Conservation (phyloP, 2,888 invertebrate genomes). For the Bugula neritina region DNA sequence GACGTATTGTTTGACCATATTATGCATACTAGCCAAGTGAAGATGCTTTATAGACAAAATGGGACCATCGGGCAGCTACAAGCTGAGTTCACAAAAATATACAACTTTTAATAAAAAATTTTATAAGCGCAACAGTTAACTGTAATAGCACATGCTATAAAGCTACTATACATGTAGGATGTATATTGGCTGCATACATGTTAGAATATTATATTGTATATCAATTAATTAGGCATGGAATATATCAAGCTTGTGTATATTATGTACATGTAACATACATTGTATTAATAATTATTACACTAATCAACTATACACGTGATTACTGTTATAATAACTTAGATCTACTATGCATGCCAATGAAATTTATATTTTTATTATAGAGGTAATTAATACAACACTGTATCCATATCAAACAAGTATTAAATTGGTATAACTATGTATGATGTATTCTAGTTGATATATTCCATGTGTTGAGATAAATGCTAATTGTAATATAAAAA, state of each 20-base stretch:
- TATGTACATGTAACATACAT: background rate
- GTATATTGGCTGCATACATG: too few relatives aligned
- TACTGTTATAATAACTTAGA: background rate
- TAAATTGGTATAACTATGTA: background rate
- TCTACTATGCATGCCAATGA: background rate
- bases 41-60: too few relatives aligned
- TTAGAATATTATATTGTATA: background rate
- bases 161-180: too few relatives aligned
- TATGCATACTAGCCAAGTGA: too few relatives aligned
- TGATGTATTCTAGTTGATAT: background rate
- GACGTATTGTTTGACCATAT: too few relatives aligned
- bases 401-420: background rate
- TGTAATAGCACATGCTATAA: too few relatives aligned
- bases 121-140: too few relatives aligned
- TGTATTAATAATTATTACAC: background rate
- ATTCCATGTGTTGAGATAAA: background rate
- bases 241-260: background rate
- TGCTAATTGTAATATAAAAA: slow-evolving; percentile 24
- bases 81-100: too few relatives aligned
- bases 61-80: too few relatives aligned
- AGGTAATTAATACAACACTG: slow-evolving; percentile 25
- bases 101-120: too few relatives aligned
- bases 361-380: slow-evolving; percentile 25
- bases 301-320: background rate
- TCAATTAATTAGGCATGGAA: background rate